Evolutionary conservation across 2,888 invertebrate genomes (phyloP), one percentile per base, ranked within the genome.

Genomic region (Lissonota sp.): DNA sequence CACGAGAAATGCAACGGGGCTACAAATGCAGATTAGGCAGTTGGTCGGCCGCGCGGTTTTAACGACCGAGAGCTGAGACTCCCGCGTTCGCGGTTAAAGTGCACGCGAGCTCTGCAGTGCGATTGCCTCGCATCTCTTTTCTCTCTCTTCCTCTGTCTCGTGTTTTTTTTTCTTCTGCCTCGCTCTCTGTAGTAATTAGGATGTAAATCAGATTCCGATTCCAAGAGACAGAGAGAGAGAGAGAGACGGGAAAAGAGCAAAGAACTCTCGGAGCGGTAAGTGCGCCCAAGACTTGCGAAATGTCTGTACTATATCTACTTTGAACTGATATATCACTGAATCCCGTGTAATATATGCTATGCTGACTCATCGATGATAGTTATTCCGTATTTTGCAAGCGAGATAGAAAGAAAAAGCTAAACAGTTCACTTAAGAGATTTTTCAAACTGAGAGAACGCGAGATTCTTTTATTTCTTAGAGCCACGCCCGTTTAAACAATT

Each of bases 201-300:
- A 89, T 88, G 89, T 88, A 88, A 89, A 90, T 90, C 87, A 87
- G 86, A 88, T 88, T 88, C 88, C 84, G 74, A 84, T 85, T 84
- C 82, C 79, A 79, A 70, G 84, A 79, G 78, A 80, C 66, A 63
- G 69, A 49, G 14, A 16, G 10, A 53, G 40, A 40, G 26, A 57
- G 79, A 70, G 76, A 79, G 71, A 37, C 67, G 80, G 63, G 70
- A 73, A 44, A 6, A 44, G 37, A 78, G 78, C 69, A 77, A 67
- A 42, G 73, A 78, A 79, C 81, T 79, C 57, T 57, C 53, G 44
- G 67, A 69, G 72, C 74, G 79, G 75, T 63, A 51, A 66, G 62
- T 63, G 71, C 66, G 53, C 63, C 26, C 60, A 14, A 55, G 64
- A 76, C 63, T 79, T 72, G 72, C 57, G 69, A 82, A 77, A 82